phyloP scores from a whole-genome alignment of 2,888 invertebrate genomes.

The Meteorus cinctellus region DNA sequence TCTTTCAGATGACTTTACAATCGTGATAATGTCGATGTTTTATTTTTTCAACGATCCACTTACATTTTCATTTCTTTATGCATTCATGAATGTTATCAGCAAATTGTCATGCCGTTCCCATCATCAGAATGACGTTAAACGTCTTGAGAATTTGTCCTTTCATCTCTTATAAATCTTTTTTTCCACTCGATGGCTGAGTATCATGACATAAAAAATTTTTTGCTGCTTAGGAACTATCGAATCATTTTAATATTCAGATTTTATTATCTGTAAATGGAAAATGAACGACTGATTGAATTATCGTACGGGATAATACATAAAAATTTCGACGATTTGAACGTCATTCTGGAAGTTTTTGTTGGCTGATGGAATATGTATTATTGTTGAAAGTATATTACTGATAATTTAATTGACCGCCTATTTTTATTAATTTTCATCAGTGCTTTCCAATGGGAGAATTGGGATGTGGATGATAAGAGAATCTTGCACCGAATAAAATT shows the following conservation, averaged over 20 bases:
- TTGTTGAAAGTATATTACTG: too few species aligned
- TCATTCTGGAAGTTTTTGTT: too few species aligned
- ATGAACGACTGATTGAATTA: too few species aligned
- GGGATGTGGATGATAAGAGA: too few species aligned
- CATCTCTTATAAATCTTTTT: neutral
- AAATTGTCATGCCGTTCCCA: neutral
- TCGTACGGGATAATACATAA: too few species aligned
- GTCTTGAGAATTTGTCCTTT: neutral
- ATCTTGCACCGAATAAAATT: too few species aligned
- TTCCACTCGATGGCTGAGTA: neutral
- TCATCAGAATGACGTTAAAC: neutral
- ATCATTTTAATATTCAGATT: neutral
- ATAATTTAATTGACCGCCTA: too few species aligned
- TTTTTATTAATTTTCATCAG: too few species aligned
- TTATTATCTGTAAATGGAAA: neutral
- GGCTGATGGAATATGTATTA: too few species aligned
- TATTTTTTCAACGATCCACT: neutral
- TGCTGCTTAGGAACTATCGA: neutral
- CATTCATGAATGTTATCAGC: neutral
- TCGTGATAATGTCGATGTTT: neutral
- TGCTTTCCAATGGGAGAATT: too few species aligned
- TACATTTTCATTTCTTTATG: neutral
- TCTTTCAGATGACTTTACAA: neutral
- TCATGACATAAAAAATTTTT: neutral
- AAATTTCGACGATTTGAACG: too few species aligned